Evolutionary conservation across 1,140 invertebrate genomes (phyloP).

Genomic region (Acromyrmex echinatior): DNA sequence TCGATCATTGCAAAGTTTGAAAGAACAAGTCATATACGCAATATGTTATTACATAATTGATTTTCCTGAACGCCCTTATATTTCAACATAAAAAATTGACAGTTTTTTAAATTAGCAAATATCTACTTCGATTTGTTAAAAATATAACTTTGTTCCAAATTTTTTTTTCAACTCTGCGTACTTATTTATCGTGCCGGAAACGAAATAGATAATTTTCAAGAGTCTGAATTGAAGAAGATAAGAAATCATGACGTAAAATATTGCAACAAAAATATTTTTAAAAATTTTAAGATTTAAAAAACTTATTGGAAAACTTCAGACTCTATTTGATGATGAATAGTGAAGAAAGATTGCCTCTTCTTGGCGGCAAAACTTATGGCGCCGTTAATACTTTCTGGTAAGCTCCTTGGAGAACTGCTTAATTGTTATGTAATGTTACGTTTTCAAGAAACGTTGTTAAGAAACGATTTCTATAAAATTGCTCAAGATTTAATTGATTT

Average conservation of each 20-base stretch:
- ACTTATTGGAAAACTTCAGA: background rate
- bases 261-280: too few species aligned
- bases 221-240: conserved; percentile 27
- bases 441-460: background rate
- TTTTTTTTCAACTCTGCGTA: background rate
- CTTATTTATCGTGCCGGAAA: conserved; percentile 16
- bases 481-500: background rate
- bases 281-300: too few species aligned
- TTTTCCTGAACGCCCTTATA: too few species aligned
- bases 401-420: conserved; percentile 39
- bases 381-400: conserved; percentile 71
- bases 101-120: background rate
- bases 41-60: too few species aligned
- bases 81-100: background rate
- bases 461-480: background rate
- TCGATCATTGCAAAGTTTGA: too few species aligned
- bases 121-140: background rate
- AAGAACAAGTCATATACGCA: too few species aligned
- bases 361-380: conserved; percentile 51
- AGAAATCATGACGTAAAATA: background rate
- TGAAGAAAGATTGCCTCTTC: conserved; percentile 73
- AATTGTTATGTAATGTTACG: background rate
- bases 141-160: background rate
- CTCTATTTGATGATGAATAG: conserved; percentile 60
- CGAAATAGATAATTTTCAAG: conserved; percentile 24